Percentiles rank a stretch among this genome's conserved stretches.
These are phyloP conservation scores for Cyprinodon brontotheroides DNA, from an alignment of 2,113 vertebrate genomes.

Conservation along the genomic window DNA sequence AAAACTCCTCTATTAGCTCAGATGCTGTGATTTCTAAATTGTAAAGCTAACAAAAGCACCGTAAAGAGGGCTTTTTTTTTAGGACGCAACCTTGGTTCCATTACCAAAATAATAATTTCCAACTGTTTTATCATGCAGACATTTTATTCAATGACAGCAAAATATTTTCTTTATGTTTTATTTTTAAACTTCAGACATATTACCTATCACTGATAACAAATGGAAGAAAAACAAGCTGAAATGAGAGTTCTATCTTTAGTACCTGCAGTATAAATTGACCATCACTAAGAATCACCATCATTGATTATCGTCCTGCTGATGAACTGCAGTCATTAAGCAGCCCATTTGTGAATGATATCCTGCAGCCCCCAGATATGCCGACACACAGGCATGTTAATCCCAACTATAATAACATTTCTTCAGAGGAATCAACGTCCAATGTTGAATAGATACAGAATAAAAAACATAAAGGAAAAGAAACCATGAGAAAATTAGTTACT, in stretches of 20 bases:
- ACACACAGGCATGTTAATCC: constrained; percentile 17
- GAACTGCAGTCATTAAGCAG: constrained; percentile 42
- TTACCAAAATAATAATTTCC: not conserved
- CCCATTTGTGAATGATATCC: constrained; percentile 32
- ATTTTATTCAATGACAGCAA: constrained; percentile 16
- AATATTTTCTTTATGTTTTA: constrained; percentile 28
- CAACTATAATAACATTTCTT: constrained; percentile 51
- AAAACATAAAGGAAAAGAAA: not conserved
- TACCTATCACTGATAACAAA: constrained; percentile 32
- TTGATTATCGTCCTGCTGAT: constrained; percentile 41
- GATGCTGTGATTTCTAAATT: constrained; percentile 13
- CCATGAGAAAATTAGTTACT: constrained; percentile 3
- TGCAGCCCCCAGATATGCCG: constrained; percentile 12
- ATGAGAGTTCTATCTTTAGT: constrained; percentile 44
- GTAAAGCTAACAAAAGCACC: constrained; percentile 32
- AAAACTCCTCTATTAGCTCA: constrained; percentile 17
- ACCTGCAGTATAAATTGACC: constrained; percentile 39
- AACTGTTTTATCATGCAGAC: constrained; percentile 10
- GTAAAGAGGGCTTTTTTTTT: not conserved
- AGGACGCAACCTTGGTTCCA: not conserved
- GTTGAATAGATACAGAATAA: not conserved
- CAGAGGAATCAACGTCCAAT: constrained; percentile 16
- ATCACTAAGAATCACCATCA: constrained; percentile 47
- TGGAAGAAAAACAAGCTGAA: constrained; percentile 41
- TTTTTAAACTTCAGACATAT: constrained; percentile 22